Evolutionary conservation across 2,797 vertebrate species (phyloP).

Genomic region (Coranthus polyacanthus): DNA sequence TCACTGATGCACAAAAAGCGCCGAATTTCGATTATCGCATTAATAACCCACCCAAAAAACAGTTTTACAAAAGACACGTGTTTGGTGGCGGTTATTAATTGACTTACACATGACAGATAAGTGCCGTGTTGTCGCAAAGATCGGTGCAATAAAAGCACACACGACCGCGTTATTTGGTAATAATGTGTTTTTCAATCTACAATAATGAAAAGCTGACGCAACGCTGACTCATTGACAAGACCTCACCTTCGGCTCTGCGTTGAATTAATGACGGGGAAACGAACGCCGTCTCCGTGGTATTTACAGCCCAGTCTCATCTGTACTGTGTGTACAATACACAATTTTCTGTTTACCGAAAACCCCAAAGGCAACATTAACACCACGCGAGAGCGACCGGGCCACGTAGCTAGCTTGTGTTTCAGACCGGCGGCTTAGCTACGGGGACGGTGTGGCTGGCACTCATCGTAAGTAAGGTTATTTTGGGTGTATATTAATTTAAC

Average conservation of each 20-base stretch:
- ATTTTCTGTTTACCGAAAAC: neutral
- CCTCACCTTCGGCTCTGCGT: too few species aligned
- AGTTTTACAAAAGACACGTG: rapidly evolving
- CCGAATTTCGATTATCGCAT: neutral
- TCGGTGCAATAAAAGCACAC: neutral
- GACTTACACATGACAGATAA: neutral
- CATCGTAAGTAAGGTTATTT: constrained; percentile 11
- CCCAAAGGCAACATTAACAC: constrained; percentile 43
- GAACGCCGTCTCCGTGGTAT: too few species aligned
- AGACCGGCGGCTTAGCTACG: neutral
- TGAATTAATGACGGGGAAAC: too few species aligned
- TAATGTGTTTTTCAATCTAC: neutral
- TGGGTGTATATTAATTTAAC: neutral
- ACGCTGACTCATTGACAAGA: neutral
- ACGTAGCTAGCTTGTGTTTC: constrained; percentile 52
- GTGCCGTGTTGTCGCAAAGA: neutral
- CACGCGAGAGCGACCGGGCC: constrained; percentile 43
- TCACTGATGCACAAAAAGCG: constrained; percentile 14
- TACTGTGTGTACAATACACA: rapidly evolving
- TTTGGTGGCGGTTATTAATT: neutral
- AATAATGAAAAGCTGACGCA: neutral
- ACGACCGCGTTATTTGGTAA: neutral
- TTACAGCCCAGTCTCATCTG: too few species aligned
- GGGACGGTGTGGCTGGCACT: neutral
- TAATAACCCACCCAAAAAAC: rapidly evolving